Conservation (phyloP, 2,113 vertebrate species). For the Pelusios castaneus region DNA sequence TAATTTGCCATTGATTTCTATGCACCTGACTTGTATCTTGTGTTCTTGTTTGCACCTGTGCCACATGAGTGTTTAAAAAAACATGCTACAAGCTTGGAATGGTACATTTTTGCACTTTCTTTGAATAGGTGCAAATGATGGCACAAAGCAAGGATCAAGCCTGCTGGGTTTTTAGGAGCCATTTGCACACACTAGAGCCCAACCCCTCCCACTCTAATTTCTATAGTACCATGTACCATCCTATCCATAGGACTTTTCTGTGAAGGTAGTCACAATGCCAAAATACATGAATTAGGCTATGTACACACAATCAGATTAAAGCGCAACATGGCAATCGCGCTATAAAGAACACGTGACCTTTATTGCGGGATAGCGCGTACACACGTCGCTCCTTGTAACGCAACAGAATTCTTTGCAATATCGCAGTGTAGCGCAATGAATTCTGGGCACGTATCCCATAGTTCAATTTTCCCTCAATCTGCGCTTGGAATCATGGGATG, state of each 20-base stretch:
- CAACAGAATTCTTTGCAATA: too few species aligned
- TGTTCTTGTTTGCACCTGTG: background rate
- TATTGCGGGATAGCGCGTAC: too few species aligned
- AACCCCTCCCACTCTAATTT: background rate
- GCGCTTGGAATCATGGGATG: too few species aligned
- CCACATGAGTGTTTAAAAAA: too few species aligned
- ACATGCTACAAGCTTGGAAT: rapidly evolving
- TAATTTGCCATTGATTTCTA: background rate
- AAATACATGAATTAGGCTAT: background rate
- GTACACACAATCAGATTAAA: too few species aligned
- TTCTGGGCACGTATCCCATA: too few species aligned
- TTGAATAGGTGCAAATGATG: rapidly evolving
- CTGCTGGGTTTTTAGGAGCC: background rate
- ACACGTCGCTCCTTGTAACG: too few species aligned
- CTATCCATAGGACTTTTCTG: background rate
- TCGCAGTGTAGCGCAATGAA: too few species aligned
- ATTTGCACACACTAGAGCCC: background rate
- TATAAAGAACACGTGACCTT: too few species aligned
- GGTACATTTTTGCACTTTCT: background rate
- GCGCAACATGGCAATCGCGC: too few species aligned
- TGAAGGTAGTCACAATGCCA: background rate
- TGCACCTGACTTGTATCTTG: rapidly evolving
- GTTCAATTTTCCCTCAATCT: too few species aligned
- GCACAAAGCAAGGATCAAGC: background rate
- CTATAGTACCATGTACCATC: rapidly evolving